Evolutionary conservation across 2,797 vertebrate species (phyloP).

Genomic region (Neoniphon sammara): DNA sequence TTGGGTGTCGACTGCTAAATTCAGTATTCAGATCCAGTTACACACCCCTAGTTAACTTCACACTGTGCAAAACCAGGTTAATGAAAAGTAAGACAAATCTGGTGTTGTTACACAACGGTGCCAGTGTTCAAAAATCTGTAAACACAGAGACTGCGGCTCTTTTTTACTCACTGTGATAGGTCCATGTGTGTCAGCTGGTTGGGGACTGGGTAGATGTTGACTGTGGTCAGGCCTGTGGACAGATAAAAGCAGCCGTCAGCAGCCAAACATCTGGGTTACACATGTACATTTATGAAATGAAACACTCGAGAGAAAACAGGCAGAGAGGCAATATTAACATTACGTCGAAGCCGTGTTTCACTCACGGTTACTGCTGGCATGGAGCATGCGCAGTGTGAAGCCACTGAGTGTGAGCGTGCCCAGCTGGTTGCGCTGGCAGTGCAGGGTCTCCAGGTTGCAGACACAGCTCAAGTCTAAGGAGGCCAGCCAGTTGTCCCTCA

Average conservation of each 20-base stretch:
- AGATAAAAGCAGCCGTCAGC: conserved; percentile 59
- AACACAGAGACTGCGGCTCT: background rate
- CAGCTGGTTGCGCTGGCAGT: conserved; percentile 93
- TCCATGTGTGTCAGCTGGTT: conserved; percentile 90
- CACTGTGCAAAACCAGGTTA: too few relatives aligned
- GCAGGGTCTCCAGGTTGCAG: conserved; percentile 91
- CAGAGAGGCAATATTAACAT: conserved; percentile 29
- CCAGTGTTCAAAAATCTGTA: conserved; percentile 12
- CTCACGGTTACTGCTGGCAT: conserved; percentile 90
- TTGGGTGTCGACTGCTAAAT: background rate
- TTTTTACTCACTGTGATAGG: conserved; percentile 88
- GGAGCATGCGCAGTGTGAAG: conserved; percentile 89
- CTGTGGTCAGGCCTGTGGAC: conserved; percentile 86
- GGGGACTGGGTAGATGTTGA: conserved; percentile 92
- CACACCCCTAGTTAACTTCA: too few relatives aligned
- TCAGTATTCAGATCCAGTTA: background rate
- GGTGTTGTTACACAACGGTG: conserved; percentile 30
- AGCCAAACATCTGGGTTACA: conserved; percentile 39
- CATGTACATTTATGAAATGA: conserved; percentile 10
- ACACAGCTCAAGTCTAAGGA: conserved; percentile 89
- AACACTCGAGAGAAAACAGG: conserved; percentile 10
- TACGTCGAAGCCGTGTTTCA: conserved; percentile 28
- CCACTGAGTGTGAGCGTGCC: conserved; percentile 89
- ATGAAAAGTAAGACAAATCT: conserved; percentile 11
- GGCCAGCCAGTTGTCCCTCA: conserved; percentile 91